Conservation (phyloP, 2,888 invertebrate genomes). For the Pyrrhia umbra region DNA sequence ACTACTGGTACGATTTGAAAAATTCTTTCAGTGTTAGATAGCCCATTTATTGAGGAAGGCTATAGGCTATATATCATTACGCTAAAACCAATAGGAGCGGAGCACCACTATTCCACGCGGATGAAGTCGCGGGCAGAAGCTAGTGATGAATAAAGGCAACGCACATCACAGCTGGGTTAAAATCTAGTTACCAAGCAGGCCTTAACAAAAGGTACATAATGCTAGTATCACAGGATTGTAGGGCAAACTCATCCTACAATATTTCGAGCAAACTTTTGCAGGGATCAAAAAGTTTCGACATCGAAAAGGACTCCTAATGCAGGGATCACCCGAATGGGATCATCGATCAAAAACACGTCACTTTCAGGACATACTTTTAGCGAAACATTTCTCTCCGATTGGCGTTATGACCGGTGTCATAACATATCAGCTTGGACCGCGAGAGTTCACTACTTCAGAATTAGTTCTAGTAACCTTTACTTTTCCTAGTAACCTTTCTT, state of each 20-base stretch:
- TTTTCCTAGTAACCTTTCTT: background rate
- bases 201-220: conserved; percentile 10
- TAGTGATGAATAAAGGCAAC: background rate
- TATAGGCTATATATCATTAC: no score
- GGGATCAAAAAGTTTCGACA: conserved; percentile 25
- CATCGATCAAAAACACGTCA: conserved; percentile 35
- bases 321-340: conserved; percentile 17
- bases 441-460: background rate
- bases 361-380: conserved; percentile 1
- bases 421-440: conserved; percentile 1
- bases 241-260: background rate
- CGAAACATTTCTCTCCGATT: conserved; percentile 15
- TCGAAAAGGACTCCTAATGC: conserved; percentile 6
- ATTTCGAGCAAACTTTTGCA: conserved; percentile 11
- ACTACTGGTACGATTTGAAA: no score
- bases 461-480: background rate
- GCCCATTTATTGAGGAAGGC: no score
- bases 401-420: conserved; percentile 1
- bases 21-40: no score
- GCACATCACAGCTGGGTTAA: no score
- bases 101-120: no score
- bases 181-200: no score
- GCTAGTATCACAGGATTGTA: conserved; percentile 11
- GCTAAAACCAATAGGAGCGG: no score
- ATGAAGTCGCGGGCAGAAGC: no score